Base-by-base conservation (phyloP, 2,888 invertebrate species). In the Netelia melanura region DNA sequence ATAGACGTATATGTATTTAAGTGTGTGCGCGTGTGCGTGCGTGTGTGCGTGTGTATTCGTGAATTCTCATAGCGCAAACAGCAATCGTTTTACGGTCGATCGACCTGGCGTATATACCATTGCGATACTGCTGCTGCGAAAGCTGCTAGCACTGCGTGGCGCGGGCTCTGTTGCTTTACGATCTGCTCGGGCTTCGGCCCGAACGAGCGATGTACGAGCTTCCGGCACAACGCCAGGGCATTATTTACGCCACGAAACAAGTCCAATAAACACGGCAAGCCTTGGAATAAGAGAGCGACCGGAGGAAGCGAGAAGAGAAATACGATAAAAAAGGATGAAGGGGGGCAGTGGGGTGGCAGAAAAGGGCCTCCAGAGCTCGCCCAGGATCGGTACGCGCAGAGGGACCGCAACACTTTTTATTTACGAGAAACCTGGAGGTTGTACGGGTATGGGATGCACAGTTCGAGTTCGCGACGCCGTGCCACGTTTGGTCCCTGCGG, bases 181-280 rank as follows among this genome's bases (percentile, higher is more conserved):
- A 89, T 89, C 81, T 72, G 85, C 65, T 75, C 75, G 85, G 86
- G 88, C 87, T 89, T 89, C 80, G n/a, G 14, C 84, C 84, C 86
- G 89, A 90, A 90, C 89, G 88, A 89, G 84, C 86, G 87, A 86
- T 88, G 86, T 86, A 86, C 88, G 88, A 87, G 88, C 82, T 88
- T 90, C 90, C 90, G 89, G 87, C 85, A 86, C 81, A 79, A 86
- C 80, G 88, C 88, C 88, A 86, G 78, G 75, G 87, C 87, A 89
- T 91, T 91, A 91, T 91, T 91, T 91, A 91, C 89, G 90, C 82
- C 87, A 84, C 88, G 89, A 90, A 90, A 90, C 90, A 91, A 90
- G 90, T 89, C 89, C 90, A 88, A 91, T 89, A 90, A 91, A 90
- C 89, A 90, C 86, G 81, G 83, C 77, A 81, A 87, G 77, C 85